Percentiles rank a stretch among this genome's conserved stretches.
Conservation (phyloP, 23 tunicate genomes). For the Trididemnum miniatum region DNA sequence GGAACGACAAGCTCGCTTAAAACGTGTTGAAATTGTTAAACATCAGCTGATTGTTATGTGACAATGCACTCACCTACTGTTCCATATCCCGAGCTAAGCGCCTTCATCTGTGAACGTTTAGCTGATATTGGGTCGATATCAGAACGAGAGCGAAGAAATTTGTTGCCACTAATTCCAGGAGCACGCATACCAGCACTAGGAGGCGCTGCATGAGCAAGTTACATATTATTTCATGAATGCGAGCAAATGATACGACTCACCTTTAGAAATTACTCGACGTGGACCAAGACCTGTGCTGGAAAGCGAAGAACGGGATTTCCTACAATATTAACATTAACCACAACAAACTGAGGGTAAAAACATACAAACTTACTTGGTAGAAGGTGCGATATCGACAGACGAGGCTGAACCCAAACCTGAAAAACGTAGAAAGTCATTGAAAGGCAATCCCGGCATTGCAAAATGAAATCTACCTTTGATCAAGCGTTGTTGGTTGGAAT, state of each 20-base stretch:
- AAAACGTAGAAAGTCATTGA: background rate
- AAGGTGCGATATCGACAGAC: background rate
- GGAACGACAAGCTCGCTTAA: too few species aligned
- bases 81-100: conserved; percentile 42
- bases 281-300: conserved; percentile 12
- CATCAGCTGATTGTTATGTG: too few species aligned
- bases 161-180: conserved; percentile 28
- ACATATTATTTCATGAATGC: too few species aligned
- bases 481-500: conserved; percentile 70
- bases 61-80: conserved; percentile 41
- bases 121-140: conserved; percentile 88
- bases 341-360: background rate
- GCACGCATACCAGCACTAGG: conserved; percentile 60
- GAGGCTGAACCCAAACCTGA: background rate
- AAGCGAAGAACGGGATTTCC: conserved; percentile 17
- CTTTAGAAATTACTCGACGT: conserved; percentile 1
- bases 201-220: conserved; percentile 35
- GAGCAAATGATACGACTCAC: conserved; percentile 2
- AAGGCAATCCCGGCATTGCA: background rate
- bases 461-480: conserved; percentile 47
- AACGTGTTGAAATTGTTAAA: too few species aligned
- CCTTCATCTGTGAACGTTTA: conserved; percentile 73
- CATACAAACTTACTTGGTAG: background rate
- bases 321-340: too few species aligned
- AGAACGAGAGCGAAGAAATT: conserved; percentile 75